Evolutionary conservation across 1,140 invertebrate genomes (phyloP), one percentile per base, ranked within the genome.

Genomic region (Whitmania pigra): DNA sequence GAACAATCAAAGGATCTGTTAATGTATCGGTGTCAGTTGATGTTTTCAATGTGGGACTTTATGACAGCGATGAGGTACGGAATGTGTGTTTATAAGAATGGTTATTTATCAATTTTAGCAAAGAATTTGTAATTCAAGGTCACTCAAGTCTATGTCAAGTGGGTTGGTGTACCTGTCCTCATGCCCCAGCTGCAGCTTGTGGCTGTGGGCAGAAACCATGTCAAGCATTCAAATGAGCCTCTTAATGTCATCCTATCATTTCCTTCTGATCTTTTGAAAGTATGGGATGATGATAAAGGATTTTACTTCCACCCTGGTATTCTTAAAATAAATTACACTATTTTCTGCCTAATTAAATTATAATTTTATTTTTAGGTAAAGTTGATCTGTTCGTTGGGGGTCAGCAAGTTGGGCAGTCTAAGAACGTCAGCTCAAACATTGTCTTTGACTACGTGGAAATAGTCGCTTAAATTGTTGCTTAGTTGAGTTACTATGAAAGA

Each of bases 171-270:
- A 7, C 76, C 74, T 53, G 75, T 76, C 55, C 72, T 60, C 20
- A 80, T 78, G 77, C 79, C 80, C 2, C 71, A 74, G 13, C n/a
- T 79, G 40, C 80, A 80, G 73, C 71, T 81, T 36, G 79, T 76
- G 25, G 77, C 74, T 3, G 79, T 80, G 43, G 55, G 76, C 27
- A 69, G 79, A 57, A 67, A 27, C 27, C 20, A 77, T 20, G 67
- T 66, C 49, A 72, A 79, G 1, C 63, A 57, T 27, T 29, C 71
- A 22, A 27, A 18, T 0, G 31, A 53, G 18, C 67, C 43, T 40
- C 13, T 68, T 18, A 71, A 31, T 2, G 49, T 31, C n/a, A 17
- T 49, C n/a, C 73, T 77, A 40, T 69, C 68, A 0, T 76, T 81
- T 22, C 55, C 71, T 40, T 53, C 75, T 15, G 72, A 77, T 31